Conservation (phyloP, 2,888 invertebrate species). For the Dryococelus australis region DNA sequence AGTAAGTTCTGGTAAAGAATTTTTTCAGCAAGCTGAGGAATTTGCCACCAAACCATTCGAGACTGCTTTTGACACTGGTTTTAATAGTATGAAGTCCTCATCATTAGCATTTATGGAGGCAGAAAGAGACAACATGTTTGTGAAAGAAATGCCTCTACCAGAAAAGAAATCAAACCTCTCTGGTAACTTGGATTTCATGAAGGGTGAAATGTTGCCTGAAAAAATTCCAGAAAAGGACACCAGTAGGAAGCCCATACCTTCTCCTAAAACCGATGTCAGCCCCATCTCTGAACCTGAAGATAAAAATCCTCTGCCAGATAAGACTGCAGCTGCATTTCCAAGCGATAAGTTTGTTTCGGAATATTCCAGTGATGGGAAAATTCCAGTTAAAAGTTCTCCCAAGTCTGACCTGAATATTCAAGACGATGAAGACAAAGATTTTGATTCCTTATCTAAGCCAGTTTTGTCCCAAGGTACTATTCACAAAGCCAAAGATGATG, state of each 20-base stretch:
- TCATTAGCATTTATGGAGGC: background rate
- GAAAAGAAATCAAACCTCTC: background rate
- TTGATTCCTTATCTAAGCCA: background rate
- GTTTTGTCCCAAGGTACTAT: background rate
- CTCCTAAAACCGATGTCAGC: background rate
- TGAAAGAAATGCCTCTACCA: constrained; percentile 1
- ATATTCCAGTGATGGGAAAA: background rate
- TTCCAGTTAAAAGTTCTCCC: background rate
- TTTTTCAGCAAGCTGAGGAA: background rate
- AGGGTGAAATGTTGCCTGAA: background rate
- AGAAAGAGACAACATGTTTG: background rate
- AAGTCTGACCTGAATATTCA: background rate
- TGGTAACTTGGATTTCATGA: constrained; percentile 3
- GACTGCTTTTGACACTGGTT: constrained; percentile 5
- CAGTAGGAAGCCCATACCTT: background rate
- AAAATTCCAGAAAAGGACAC: background rate
- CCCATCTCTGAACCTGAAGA: background rate
- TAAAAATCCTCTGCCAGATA: background rate
- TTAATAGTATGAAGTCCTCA: background rate
- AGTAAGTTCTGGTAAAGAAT: background rate
- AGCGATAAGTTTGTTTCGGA: background rate
- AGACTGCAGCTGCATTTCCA: constrained; percentile 1
- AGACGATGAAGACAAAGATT: background rate
- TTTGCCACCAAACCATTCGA: constrained; percentile 1
- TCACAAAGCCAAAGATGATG: background rate